These are phyloP conservation scores for Odontomachus brunneus DNA, from an alignment of 1,140 invertebrate genomes.

Conservation along the genomic window DNA sequence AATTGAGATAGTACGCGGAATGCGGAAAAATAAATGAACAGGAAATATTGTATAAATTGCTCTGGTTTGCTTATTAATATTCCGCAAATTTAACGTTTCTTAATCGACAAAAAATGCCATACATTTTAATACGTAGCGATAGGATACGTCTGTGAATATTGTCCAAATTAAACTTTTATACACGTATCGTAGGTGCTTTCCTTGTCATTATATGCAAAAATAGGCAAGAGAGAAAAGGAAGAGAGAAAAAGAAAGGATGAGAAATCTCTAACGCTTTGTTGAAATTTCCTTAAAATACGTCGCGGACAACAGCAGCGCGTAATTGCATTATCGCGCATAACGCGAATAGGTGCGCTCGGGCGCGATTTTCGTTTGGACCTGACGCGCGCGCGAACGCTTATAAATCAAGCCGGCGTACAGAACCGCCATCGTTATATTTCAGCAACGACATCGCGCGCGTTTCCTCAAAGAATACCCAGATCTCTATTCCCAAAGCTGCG, in stretches of 20 bases:
- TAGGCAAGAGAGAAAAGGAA: no score
- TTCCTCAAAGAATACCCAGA: constrained; percentile 56
- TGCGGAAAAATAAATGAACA: background rate
- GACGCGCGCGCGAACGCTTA: constrained; percentile 34
- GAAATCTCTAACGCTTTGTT: background rate
- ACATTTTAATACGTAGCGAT: no score
- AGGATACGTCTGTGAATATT: no score
- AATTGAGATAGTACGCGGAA: background rate
- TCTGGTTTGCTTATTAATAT: no score
- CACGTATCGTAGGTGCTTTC: no score
- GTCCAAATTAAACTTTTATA: no score
- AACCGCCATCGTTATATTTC: constrained; percentile 48
- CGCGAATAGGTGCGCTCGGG: constrained; percentile 15
- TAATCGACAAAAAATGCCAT: no score
- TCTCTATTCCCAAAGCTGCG: constrained; percentile 55
- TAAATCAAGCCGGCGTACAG: constrained; percentile 50
- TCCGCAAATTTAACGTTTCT: no score
- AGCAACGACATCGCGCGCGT: constrained; percentile 41
- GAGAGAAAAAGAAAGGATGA: no score
- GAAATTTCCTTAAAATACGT: constrained; percentile 3
- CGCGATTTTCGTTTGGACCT: constrained; percentile 44
- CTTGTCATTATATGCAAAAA: no score
- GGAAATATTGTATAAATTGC: background rate
- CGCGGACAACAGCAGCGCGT: constrained; percentile 14
- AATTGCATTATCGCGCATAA: constrained; percentile 44